A percentile compares a stretch with the other conserved stretches of the same genome.
Evolutionary conservation across 2,113 vertebrate genomes (phyloP).

Genomic region (Bambusicola thoracicus): DNA sequence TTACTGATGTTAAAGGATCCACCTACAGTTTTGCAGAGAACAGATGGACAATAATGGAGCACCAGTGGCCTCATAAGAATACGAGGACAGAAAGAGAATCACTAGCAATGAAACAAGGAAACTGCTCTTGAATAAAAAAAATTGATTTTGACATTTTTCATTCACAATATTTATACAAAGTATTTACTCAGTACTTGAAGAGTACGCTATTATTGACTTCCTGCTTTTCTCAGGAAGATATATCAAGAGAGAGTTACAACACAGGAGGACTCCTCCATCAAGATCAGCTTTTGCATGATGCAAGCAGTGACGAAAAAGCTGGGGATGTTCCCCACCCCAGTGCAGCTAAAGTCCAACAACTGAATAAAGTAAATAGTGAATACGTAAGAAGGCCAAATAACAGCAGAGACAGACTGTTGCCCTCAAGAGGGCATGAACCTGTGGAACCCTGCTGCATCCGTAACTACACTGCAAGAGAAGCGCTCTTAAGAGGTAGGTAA

Average conservation of each 20-base stretch:
- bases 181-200: neutral
- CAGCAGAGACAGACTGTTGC: neutral
- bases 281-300: neutral
- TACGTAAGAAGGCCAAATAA: neutral
- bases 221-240: neutral
- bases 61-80: neutral
- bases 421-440: neutral
- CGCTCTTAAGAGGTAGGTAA: neutral
- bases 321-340: neutral
- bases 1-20: neutral
- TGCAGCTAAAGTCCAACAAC: neutral
- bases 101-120: neutral
- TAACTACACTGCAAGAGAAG: neutral
- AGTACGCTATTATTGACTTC: neutral
- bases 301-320: neutral
- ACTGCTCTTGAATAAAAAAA: neutral
- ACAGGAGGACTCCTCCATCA: neutral
- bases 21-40: neutral
- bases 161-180: fast-evolving
- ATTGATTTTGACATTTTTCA: neutral
- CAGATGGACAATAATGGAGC: neutral
- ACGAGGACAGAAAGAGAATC: neutral
- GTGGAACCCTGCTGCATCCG: fast-evolving
- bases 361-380: neutral
- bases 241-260: neutral